A percentile compares a stretch with the other conserved stretches of the same genome.
Conservation (phyloP, 2,113 vertebrate species). For the Tupaia chinensis region DNA sequence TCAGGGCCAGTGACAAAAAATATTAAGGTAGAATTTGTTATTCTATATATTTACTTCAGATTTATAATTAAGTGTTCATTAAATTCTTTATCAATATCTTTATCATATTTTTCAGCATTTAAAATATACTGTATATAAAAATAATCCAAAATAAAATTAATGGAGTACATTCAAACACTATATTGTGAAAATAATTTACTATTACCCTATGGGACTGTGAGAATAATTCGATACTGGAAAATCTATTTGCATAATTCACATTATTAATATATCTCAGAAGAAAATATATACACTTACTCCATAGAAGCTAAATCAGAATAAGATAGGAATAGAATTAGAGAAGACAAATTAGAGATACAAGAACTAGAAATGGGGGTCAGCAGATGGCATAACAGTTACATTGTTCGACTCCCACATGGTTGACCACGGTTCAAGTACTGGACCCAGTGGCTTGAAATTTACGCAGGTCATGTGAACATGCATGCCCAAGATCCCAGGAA, state of each 20-base stretch:
- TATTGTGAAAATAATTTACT: background rate
- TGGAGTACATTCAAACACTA: background rate
- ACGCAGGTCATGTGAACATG: too few species aligned
- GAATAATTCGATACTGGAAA: background rate
- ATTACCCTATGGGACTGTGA: background rate
- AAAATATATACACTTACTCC: background rate
- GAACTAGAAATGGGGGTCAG: background rate
- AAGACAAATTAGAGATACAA: background rate
- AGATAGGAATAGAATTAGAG: background rate
- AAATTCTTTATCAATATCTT: background rate
- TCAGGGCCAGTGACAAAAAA: background rate
- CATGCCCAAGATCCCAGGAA: too few species aligned
- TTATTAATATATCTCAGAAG: background rate
- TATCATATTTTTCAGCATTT: background rate
- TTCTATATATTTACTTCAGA: background rate
- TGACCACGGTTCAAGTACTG: too few species aligned
- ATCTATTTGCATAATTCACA: background rate
- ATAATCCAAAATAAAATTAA: conserved; percentile 26
- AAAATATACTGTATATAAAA: background rate
- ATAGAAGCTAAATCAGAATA: background rate
- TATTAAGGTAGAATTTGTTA: background rate
- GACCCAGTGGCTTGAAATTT: too few species aligned
- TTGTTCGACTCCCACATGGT: too few species aligned
- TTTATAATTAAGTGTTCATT: background rate
- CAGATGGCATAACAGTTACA: too few species aligned